These are phyloP conservation scores for Sinonovacula constricta DNA, from an alignment of 1,140 invertebrate genomes.

Conservation along the genomic window DNA sequence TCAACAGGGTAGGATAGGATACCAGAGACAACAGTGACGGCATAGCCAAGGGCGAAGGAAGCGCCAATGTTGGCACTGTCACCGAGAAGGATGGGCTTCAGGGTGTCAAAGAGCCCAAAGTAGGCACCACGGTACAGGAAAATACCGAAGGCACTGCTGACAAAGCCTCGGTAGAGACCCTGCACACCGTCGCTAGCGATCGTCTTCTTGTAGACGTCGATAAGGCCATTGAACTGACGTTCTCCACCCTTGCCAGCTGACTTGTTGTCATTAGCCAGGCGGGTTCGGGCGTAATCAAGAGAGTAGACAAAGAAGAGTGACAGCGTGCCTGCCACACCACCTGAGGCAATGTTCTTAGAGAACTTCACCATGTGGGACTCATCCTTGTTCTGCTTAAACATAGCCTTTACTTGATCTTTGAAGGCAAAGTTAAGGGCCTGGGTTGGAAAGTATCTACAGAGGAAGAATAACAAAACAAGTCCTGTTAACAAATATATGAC, in stretches of 20 bases:
- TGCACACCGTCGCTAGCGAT: conserved; percentile 91
- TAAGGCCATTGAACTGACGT: conserved; percentile 92
- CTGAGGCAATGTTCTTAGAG: conserved; percentile 88
- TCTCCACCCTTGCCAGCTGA: conserved; percentile 87
- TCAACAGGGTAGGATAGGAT: conserved; percentile 96
- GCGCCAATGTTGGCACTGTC: conserved; percentile 90
- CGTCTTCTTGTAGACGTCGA: conserved; percentile 92
- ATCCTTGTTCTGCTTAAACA: conserved; percentile 75
- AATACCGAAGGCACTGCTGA: conserved; percentile 86
- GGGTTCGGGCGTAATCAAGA: conserved; percentile 95
- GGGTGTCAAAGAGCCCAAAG: conserved; percentile 97
- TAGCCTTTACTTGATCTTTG: conserved; percentile 91
- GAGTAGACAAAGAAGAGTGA: conserved; percentile 98
- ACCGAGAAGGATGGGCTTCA: conserved; percentile 88
- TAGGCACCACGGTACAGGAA: conserved; percentile 87
- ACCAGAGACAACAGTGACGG: conserved; percentile 91
- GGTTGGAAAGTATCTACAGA: conserved; percentile 92
- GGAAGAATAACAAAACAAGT: no score
- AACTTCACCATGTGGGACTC: conserved; percentile 76
- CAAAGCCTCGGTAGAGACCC: conserved; percentile 95
- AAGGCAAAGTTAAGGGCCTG: conserved; percentile 98
- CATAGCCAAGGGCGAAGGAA: conserved; percentile 90
- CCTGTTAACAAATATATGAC: no score
- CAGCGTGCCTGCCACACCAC: conserved; percentile 95
- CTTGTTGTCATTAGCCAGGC: conserved; percentile 82